Conservation (phyloP, 92 coral and sea anemone species). For the Paramuricea clavata region DNA sequence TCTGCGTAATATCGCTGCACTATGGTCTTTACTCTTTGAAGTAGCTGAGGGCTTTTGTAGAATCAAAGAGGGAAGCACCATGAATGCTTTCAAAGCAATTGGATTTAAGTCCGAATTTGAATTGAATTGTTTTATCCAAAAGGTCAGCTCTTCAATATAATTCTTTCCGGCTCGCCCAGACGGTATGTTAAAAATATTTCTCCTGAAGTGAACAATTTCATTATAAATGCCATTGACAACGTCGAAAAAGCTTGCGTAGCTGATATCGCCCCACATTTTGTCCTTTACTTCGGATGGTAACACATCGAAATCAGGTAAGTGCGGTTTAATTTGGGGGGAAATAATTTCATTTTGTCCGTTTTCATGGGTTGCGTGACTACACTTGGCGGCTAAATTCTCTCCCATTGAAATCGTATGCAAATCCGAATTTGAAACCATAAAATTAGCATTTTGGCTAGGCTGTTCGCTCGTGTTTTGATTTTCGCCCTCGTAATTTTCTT, state of each 20-base stretch:
- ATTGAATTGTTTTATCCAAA: slow-evolving; percentile 57
- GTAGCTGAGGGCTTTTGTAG: slow-evolving; percentile 46
- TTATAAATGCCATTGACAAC: slow-evolving; percentile 43
- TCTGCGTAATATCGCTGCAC: slow-evolving; percentile 15
- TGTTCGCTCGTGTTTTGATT: slow-evolving; percentile 18
- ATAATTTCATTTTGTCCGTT: too few species aligned
- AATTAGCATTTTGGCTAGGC: slow-evolving; percentile 11
- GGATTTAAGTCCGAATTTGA: slow-evolving; percentile 37
- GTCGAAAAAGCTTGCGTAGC: slow-evolving; percentile 48
- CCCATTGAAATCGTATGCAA: slow-evolving; percentile 48
- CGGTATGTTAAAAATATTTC: slow-evolving; percentile 62
- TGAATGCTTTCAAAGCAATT: slow-evolving; percentile 45
- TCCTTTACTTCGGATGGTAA: slow-evolving; percentile 51
- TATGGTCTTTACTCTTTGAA: not conserved
- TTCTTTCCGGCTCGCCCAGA: slow-evolving; percentile 61
- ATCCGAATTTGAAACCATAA: slow-evolving; percentile 25
- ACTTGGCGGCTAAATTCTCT: too few species aligned
- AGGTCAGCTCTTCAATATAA: slow-evolving; percentile 50
- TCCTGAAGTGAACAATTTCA: slow-evolving; percentile 57
- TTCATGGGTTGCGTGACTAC: not conserved
- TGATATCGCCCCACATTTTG: slow-evolving; percentile 66
- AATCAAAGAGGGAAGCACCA: slow-evolving; percentile 27
- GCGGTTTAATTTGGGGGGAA: slow-evolving; percentile 10
- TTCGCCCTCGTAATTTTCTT: slow-evolving; percentile 14
- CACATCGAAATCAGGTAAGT: slow-evolving; percentile 59